These are phyloP conservation scores for Chelidonichthys spinosus DNA, from an alignment of 2,797 vertebrate species.

Conservation along the genomic window DNA sequence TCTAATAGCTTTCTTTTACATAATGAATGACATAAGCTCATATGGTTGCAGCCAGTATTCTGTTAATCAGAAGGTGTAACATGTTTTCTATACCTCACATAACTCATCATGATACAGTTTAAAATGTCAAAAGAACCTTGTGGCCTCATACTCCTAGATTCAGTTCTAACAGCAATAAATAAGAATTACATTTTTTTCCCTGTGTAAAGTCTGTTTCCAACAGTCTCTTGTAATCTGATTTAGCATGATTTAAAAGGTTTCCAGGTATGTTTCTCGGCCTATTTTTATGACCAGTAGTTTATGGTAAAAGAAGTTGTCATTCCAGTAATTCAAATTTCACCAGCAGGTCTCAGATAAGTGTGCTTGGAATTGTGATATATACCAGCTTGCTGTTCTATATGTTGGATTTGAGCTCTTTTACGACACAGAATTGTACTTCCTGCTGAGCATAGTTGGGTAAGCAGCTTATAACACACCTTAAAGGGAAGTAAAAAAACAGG, in stretches of 20 bases:
- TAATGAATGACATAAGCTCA: not conserved
- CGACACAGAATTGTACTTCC: constrained; percentile 11
- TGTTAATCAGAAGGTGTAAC: not conserved
- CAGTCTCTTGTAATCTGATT: not conserved
- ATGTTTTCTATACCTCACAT: not conserved
- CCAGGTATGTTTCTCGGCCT: not conserved
- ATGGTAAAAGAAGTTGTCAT: not conserved
- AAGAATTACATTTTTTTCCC: not conserved
- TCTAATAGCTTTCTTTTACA: not conserved
- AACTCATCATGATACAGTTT: not conserved
- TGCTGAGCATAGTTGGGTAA: not conserved
- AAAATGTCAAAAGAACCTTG: not conserved
- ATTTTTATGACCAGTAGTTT: constrained; percentile 34
- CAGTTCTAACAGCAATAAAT: not conserved
- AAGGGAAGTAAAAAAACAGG: constrained; percentile 6
- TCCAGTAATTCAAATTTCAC: not conserved
- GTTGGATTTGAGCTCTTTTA: not conserved
- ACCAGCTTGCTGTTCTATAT: not conserved
- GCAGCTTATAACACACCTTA: too few species aligned
- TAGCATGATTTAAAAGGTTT: not conserved
- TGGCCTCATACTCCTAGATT: not conserved
- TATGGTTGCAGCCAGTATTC: not conserved
- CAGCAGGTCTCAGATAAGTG: not conserved
- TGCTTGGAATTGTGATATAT: not conserved
- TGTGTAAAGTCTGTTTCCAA: not conserved